Conservation (phyloP, 1,140 invertebrate species). For the Drosophila insularis region DNA sequence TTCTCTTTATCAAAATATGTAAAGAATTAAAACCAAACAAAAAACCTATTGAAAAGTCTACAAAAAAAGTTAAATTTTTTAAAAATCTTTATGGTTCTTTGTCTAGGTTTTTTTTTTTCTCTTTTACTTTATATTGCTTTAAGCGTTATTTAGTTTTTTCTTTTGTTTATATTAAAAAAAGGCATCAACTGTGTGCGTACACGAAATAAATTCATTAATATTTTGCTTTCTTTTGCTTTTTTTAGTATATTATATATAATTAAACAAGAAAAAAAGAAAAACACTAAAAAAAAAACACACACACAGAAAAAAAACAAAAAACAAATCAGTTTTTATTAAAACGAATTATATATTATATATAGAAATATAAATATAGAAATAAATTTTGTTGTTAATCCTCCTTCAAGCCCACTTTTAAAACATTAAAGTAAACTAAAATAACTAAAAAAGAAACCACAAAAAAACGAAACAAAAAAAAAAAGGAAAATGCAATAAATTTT, state of each 20-base stretch:
- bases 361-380: slow-evolving; percentile 56
- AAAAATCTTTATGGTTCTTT: slow-evolving; percentile 58
- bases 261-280: slow-evolving; percentile 20
- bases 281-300: slow-evolving; percentile 6
- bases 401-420: slow-evolving; percentile 37
- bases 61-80: slow-evolving; percentile 47
- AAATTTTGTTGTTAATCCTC: slow-evolving; percentile 72
- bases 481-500: slow-evolving; percentile 60
- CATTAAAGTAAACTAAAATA: slow-evolving; percentile 36
- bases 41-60: slow-evolving; percentile 37
- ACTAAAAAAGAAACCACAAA: slow-evolving; percentile 33
- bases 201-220: slow-evolving; percentile 49
- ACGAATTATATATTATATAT: slow-evolving; percentile 56
- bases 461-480: slow-evolving; percentile 40
- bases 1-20: slow-evolving; percentile 17
- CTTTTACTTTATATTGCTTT: slow-evolving; percentile 61
- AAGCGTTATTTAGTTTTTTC: slow-evolving; percentile 81
- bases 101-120: slow-evolving; percentile 45
- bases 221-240: slow-evolving; percentile 61
- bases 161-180: slow-evolving; percentile 72
- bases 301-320: slow-evolving; percentile 3
- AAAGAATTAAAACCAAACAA: slow-evolving; percentile 4
- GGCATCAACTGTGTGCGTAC: slow-evolving; percentile 26
- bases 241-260: slow-evolving; percentile 60
- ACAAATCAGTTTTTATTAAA: slow-evolving; percentile 56